Evolutionary conservation across 2,113 vertebrate genomes (phyloP).

Genomic region (Urocynchramus pylzowi): DNA sequence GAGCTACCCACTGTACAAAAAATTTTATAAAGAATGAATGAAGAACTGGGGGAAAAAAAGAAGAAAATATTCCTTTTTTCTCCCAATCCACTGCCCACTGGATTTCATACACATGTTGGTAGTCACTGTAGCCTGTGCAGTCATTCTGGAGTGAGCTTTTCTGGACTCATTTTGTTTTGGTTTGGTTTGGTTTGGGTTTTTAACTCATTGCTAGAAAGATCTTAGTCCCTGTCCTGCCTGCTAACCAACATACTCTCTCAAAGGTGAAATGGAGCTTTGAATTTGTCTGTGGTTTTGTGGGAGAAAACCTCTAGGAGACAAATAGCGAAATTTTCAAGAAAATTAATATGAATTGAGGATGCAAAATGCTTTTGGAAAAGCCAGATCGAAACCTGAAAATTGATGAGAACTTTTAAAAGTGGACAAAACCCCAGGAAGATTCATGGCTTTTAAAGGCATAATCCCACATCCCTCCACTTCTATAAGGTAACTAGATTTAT

Average conservation of each 20-base stretch:
- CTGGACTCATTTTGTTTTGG: fast-evolving
- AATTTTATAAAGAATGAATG: background rate
- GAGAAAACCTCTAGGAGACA: background rate
- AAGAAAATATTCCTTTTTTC: background rate
- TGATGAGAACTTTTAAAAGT: background rate
- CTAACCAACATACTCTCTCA: background rate
- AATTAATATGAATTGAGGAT: background rate
- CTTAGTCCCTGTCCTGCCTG: background rate
- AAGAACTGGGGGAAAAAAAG: background rate
- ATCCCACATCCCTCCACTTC: background rate
- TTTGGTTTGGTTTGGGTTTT: background rate
- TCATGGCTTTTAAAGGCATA: background rate
- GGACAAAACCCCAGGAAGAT: background rate
- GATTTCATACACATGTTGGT: background rate
- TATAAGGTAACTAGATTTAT: background rate
- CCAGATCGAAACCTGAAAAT: background rate
- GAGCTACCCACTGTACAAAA: background rate
- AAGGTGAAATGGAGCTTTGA: background rate
- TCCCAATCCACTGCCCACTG: background rate
- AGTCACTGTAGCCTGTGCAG: background rate
- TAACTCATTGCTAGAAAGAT: background rate
- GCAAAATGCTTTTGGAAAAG: background rate
- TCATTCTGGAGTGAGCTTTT: background rate
- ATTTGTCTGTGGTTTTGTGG: background rate
- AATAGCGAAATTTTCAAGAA: background rate